Conservation (phyloP, 2,113 vertebrate genomes). For the Dascyllus trimaculatus region DNA sequence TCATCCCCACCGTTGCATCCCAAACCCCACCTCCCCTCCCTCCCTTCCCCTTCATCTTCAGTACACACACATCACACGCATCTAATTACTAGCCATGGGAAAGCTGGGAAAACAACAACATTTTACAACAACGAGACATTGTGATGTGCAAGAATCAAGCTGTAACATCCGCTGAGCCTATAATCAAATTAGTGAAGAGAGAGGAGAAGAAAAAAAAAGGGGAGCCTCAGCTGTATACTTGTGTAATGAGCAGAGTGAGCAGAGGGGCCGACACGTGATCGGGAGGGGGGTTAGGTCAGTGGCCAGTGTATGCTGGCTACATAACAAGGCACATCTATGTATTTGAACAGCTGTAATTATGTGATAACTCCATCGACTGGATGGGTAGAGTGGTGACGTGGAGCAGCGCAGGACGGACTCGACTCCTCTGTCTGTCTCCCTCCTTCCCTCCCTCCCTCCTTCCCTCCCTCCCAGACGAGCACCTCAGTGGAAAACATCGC, state of each 20-base stretch:
- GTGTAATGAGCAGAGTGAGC: slow-evolving; percentile 53
- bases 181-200: slow-evolving; percentile 61
- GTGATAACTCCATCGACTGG: slow-evolving; percentile 59
- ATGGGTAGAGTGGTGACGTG: slow-evolving; percentile 49
- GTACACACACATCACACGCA: slow-evolving; percentile 55
- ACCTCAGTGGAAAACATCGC: slow-evolving; percentile 72
- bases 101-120: slow-evolving; percentile 67
- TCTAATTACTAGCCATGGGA: slow-evolving; percentile 71
- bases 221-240: slow-evolving; percentile 49
- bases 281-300: background rate
- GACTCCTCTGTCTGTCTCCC: background rate
- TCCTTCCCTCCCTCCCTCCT: background rate
- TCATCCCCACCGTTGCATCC: slow-evolving; percentile 8
- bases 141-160: slow-evolving; percentile 56
- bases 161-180: slow-evolving; percentile 45
- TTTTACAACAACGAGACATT: slow-evolving; percentile 60
- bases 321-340: slow-evolving; percentile 63
- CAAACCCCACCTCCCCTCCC: slow-evolving; percentile 9
- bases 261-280: slow-evolving; percentile 38
- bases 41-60: background rate
- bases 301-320: slow-evolving; percentile 31
- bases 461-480: background rate
- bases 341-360: slow-evolving; percentile 72
- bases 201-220: slow-evolving; percentile 7
- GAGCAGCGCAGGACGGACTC: slow-evolving; percentile 22